Conservation (phyloP, 2,113 vertebrate genomes). For the Oreocharis arfaki region DNA sequence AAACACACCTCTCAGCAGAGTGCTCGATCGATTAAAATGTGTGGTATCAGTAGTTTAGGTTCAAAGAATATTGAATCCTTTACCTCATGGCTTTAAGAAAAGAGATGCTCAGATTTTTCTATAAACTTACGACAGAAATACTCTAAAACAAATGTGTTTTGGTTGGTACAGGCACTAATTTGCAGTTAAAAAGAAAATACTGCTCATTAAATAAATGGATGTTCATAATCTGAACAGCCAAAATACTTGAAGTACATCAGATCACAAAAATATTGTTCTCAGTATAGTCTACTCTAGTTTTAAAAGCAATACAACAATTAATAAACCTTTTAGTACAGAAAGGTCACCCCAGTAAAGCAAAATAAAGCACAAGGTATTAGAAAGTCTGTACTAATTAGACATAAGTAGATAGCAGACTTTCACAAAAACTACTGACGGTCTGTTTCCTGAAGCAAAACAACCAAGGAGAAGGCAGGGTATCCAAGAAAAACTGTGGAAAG, state of each 20-base stretch:
- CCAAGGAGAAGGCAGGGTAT: not conserved
- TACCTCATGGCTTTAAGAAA: not conserved
- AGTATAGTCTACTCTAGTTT: not conserved
- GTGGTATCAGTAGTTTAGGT: not conserved
- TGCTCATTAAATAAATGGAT: not conserved
- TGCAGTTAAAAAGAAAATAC: not conserved
- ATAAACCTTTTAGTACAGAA: not conserved
- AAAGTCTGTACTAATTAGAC: not conserved
- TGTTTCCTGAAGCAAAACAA: not conserved
- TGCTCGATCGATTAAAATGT: not conserved
- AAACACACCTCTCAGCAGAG: not conserved
- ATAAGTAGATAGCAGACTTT: not conserved
- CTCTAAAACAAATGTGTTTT: not conserved
- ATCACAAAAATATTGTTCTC: not conserved
- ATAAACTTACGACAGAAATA: not conserved
- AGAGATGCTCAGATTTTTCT: not conserved
- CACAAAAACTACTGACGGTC: not conserved
- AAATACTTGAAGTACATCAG: not conserved
- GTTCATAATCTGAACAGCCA: not conserved
- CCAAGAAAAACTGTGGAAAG: not conserved
- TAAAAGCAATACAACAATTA: not conserved
- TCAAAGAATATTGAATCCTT: not conserved
- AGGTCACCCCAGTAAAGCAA: not conserved
- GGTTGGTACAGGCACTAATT: not conserved
- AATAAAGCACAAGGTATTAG: not conserved